A percentile compares a stretch with the other conserved stretches of the same genome.
Conservation (phyloP, 2,113 vertebrate species). For the Chloebia gouldiae region DNA sequence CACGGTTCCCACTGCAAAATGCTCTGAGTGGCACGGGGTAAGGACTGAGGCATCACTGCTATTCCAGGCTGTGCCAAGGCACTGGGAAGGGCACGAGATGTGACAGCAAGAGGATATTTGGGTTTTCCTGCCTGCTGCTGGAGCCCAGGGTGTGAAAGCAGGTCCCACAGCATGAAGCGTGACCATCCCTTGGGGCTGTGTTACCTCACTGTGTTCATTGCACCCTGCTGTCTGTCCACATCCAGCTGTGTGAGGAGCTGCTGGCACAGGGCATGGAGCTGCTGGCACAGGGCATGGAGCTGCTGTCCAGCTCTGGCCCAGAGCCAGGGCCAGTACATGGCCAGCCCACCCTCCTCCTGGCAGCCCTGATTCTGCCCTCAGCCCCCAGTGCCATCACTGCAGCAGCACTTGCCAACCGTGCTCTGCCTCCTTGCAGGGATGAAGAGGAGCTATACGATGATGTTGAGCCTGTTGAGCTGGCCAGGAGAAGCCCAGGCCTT, state of each 20-base stretch:
- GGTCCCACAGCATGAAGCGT: rapidly evolving
- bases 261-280: background rate
- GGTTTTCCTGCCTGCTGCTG: background rate
- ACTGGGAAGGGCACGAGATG: rapidly evolving
- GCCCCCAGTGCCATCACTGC: rapidly evolving
- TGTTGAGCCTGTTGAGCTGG: background rate
- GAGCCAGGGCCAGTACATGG: background rate
- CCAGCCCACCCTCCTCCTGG: background rate
- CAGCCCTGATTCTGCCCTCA: background rate
- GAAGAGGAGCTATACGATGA: slow-evolving; percentile 35
- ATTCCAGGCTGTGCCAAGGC: background rate
- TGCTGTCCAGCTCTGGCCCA: background rate
- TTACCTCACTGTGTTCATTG: rapidly evolving
- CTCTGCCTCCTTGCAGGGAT: background rate
- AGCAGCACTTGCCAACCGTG: background rate
- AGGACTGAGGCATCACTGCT: background rate
- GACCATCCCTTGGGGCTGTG: rapidly evolving
- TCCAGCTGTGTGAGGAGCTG: background rate
- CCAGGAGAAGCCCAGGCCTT: background rate
- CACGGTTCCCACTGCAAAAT: background rate
- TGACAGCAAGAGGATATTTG: background rate
- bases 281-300: background rate
- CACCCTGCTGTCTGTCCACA: rapidly evolving
- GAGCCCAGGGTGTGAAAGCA: background rate
- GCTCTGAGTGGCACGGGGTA: rapidly evolving